Evolutionary conservation across 2,888 invertebrate genomes (phyloP), one percentile per base, ranked within the genome.

Genomic region (Brachypalpus laphriformis): DNA sequence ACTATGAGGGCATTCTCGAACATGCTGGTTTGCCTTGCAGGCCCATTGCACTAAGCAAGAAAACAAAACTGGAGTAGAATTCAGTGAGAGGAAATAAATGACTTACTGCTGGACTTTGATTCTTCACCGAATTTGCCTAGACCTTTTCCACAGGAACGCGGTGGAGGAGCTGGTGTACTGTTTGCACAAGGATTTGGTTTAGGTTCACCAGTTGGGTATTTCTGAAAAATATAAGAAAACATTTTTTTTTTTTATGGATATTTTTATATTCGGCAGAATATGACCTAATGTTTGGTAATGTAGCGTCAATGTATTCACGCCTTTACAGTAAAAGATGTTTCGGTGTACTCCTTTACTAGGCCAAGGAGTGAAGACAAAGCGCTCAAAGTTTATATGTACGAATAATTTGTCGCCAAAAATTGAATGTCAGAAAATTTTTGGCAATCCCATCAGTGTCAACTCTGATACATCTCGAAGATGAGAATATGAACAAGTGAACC

Each of bases 1-100:
- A 9, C 77, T 76, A 18, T 87, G 86, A 1, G 87, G 87, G 18
- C 87, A 87, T 59, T 75, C 86, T n/a, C 3, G 6, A 7, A 70
- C n/a, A n/a, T 87, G 87, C 3, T 56, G 25, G 6, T 14, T 49
- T 6, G 87, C 86, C 8, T 81, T 77, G 40, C 87, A 87, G 3
- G 83, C 82, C 49, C 71, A 83, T 54, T 82, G 45, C 8, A 16
- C 80, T 77, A n/a, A 47, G 9, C 9, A n/a, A 14, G 4, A 4
- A 3, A 56, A 31, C 6, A 31, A 11, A 47, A 3, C 31, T 1
- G 11, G 1, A 34, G 9, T 31, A 1, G n/a, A 7, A n/a, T 11
- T 28, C 16, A 8, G 2, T n/a, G 7, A 18, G 16, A n/a, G 18
- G 2, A 1, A 9, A 25, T 6, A n/a, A 49, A n/a, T 2, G 5